Conservation (phyloP, 1,140 invertebrate genomes). For the Schmidtea mediterranea region DNA sequence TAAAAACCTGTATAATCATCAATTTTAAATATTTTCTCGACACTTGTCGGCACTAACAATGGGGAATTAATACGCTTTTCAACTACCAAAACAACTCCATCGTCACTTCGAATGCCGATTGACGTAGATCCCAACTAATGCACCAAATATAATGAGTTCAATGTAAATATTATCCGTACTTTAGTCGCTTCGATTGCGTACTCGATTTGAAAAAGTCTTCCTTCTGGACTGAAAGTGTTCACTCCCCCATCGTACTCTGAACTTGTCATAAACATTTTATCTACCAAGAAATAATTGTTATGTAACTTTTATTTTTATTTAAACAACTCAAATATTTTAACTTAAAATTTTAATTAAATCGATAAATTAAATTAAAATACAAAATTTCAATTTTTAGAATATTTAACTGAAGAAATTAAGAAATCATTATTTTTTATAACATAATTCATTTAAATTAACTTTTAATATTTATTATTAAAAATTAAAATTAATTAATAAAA, state of each 20-base stretch:
- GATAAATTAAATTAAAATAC: too few species aligned
- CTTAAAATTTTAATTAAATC: too few species aligned
- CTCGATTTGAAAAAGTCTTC: constrained; percentile 94
- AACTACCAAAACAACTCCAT: constrained; percentile 77
- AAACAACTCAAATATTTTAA: too few species aligned
- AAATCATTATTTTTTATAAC: too few species aligned
- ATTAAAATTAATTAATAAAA: too few species aligned
- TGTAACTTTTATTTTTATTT: too few species aligned
- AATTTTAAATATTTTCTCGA: constrained; percentile 78
- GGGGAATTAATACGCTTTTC: constrained; percentile 89
- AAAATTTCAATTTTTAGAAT: too few species aligned
- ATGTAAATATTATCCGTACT: too few species aligned
- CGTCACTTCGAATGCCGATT: constrained; percentile 76
- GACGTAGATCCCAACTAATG: constrained; percentile 62
- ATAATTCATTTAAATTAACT: too few species aligned
- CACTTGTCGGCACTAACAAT: constrained; percentile 73
- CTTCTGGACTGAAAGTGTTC: constrained; percentile 97
- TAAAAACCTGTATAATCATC: constrained; percentile 42
- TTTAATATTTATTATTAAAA: too few species aligned
- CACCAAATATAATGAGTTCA: too few species aligned
- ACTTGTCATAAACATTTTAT: constrained; percentile 1
- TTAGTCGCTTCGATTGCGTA: constrained; percentile 99
- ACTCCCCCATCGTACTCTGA: constrained; percentile 87
- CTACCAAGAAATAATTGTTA: not conserved
- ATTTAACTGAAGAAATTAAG: too few species aligned